A percentile compares a stretch with the other conserved stretches of the same genome.
These are phyloP conservation scores for Xenentodon cancila DNA, from an alignment of 2,797 vertebrate species.

Conservation along the genomic window DNA sequence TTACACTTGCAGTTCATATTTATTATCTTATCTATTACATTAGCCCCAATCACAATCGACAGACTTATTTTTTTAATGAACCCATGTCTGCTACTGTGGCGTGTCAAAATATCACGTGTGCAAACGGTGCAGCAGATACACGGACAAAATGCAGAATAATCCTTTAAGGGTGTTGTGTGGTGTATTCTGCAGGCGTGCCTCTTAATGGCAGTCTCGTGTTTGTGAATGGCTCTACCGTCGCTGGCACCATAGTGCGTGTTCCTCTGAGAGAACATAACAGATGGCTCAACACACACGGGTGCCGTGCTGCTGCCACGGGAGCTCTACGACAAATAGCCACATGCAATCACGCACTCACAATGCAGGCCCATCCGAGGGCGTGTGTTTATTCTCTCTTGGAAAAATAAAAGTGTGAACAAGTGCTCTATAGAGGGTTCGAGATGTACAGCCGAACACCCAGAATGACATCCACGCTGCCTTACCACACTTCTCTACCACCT, in stretches of 20 bases:
- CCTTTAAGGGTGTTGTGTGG: constrained; percentile 7
- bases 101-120: constrained; percentile 1
- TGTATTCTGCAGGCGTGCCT: constrained; percentile 29
- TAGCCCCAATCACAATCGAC: too few species aligned
- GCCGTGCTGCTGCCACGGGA: constrained; percentile 72
- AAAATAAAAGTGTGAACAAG: constrained; percentile 10
- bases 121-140: constrained; percentile 4
- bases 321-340: constrained; percentile 59
- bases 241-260: constrained; percentile 71
- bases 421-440: constrained; percentile 11
- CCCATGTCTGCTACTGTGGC: neutral
- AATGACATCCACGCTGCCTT: constrained; percentile 56
- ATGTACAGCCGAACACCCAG: neutral
- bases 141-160: constrained; percentile 7
- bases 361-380: constrained; percentile 28
- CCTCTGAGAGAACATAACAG: constrained; percentile 82
- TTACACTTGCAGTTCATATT: too few species aligned
- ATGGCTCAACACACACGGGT: constrained; percentile 79
- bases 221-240: constrained; percentile 74
- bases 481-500: constrained; percentile 87
- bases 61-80: neutral
- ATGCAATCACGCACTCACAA: constrained; percentile 28
- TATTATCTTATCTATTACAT: too few species aligned
- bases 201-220: constrained; percentile 54
- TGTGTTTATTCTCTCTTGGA: constrained; percentile 15